Conservation (phyloP, 2,888 invertebrate genomes). For the Agriotes lineatus region DNA sequence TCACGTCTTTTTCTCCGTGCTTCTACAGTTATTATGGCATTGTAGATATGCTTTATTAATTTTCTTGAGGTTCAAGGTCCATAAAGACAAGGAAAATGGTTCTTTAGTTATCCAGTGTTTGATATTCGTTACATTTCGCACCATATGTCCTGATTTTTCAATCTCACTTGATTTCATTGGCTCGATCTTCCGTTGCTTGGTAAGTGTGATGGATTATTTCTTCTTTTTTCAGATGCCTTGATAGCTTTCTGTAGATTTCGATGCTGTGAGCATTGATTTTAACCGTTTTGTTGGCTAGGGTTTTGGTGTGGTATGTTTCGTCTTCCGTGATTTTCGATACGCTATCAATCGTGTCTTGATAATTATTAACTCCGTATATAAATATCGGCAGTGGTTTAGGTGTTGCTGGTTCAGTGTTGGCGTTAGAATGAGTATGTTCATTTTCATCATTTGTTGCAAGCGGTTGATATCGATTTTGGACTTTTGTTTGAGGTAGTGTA, state of each 20-base stretch:
- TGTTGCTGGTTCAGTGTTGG: neutral
- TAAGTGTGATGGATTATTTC: conserved; percentile 15
- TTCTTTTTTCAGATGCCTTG: conserved; percentile 17
- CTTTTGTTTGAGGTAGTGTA: neutral
- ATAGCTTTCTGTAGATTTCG: conserved; percentile 8
- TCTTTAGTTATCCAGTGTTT: conserved; percentile 12
- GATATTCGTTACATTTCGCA: conserved; percentile 8
- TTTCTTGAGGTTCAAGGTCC: conserved; percentile 18
- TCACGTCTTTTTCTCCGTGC: neutral
- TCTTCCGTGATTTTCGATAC: neutral
- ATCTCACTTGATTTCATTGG: conserved; percentile 26
- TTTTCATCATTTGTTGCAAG: neutral
- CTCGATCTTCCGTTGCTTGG: conserved; percentile 22
- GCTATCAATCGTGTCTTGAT: neutral
- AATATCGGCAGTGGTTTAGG: conserved; percentile 1
- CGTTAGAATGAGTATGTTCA: neutral
- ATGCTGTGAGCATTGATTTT: conserved; percentile 17
- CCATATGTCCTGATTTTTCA: conserved; percentile 8
- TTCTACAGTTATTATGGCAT: conserved; percentile 2
- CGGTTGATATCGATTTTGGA: neutral
- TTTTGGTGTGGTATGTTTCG: conserved; percentile 4
- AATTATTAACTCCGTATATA: conserved; percentile 11
- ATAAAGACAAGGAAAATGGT: conserved; percentile 16
- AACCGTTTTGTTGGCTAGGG: conserved; percentile 9
- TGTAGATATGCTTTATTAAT: neutral